Percentiles rank a stretch among this genome's conserved stretches.
These are phyloP conservation scores for Acrocephalus scirpaceus DNA, from an alignment of 2,797 vertebrate species.

Conservation along the genomic window DNA sequence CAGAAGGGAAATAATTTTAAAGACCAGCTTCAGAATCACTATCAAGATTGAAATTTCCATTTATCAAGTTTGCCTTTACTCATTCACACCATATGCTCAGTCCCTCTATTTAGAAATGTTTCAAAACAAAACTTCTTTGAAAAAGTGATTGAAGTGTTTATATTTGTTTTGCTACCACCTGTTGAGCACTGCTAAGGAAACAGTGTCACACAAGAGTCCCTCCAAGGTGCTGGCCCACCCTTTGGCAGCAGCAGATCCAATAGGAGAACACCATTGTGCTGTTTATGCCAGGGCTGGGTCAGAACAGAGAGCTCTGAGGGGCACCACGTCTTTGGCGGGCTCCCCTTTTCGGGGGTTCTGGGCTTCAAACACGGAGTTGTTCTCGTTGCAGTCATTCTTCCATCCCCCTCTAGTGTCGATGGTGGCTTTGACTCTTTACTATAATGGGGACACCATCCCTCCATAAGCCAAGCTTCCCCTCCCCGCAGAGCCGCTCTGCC, in stretches of 20 bases:
- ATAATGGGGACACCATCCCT: accelerated
- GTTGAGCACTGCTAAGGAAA: background rate
- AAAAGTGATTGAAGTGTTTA: background rate
- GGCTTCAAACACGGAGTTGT: accelerated
- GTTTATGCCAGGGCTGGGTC: background rate
- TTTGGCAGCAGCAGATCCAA: accelerated
- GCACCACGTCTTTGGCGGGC: background rate
- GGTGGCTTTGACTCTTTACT: accelerated
- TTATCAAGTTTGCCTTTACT: background rate
- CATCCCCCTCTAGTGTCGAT: conserved; percentile 19
- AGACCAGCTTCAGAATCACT: background rate
- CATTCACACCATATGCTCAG: background rate
- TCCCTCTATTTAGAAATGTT: background rate
- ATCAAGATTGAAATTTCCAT: background rate
- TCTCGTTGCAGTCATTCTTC: background rate
- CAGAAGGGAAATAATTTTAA: background rate
- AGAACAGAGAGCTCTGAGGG: background rate
- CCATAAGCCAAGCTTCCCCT: background rate
- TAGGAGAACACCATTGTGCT: accelerated
- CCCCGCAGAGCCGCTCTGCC: background rate
- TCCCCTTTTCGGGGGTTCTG: accelerated
- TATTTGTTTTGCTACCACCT: background rate
- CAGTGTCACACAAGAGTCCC: too few relatives aligned
- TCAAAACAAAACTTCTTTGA: background rate
- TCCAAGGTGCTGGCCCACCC: too few relatives aligned